Conservation (phyloP, 2,797 vertebrate genomes). For the Sebastes paucispinis region DNA sequence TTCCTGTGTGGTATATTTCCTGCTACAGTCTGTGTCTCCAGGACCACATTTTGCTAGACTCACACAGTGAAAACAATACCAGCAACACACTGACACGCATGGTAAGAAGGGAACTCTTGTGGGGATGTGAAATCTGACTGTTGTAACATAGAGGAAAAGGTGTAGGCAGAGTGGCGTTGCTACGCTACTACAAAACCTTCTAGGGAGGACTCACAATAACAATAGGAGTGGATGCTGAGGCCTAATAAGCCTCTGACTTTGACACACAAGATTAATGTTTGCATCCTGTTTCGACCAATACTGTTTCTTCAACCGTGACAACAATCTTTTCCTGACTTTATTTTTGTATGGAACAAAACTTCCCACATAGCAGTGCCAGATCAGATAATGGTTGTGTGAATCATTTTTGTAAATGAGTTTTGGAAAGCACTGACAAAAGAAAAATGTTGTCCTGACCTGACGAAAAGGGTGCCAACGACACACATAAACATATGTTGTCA, state of each 20-base stretch:
- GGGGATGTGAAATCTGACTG: background rate
- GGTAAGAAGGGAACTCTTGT: background rate
- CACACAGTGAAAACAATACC: background rate
- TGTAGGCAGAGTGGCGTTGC: background rate
- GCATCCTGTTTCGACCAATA: background rate
- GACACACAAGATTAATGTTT: background rate
- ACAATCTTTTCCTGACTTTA: background rate
- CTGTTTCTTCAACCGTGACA: no score
- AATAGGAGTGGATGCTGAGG: background rate
- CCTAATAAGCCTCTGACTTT: background rate
- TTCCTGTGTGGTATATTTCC: background rate
- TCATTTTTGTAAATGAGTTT: background rate
- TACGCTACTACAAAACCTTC: background rate
- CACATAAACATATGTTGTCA: background rate
- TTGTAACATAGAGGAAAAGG: background rate
- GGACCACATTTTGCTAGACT: background rate
- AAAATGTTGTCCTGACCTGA: background rate
- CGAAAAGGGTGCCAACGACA: background rate
- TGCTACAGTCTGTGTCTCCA: background rate
- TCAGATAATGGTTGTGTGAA: background rate
- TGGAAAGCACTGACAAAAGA: background rate
- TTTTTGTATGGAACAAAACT: background rate
- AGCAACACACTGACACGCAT: no score
- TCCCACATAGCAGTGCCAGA: background rate
- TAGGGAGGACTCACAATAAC: background rate